Evolutionary conservation across 2,113 vertebrate species (phyloP).

Genomic region (Carettochelys insculpta): DNA sequence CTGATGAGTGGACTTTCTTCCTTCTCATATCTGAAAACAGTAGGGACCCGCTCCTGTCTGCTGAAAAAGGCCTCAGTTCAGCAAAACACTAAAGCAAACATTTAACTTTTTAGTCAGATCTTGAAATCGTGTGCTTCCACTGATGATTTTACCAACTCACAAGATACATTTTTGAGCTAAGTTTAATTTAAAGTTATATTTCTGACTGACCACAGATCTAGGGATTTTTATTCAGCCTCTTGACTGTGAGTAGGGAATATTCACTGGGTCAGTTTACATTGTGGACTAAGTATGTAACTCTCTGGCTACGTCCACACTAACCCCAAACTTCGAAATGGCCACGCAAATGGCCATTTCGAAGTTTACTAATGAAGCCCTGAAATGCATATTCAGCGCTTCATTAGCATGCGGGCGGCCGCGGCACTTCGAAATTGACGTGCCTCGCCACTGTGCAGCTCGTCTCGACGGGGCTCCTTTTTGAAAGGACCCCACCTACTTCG

Average conservation of each 20-base stretch:
- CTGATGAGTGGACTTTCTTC: neutral
- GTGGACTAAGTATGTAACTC: too few species aligned
- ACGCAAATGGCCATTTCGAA: too few species aligned
- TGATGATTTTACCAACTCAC: neutral
- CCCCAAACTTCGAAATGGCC: too few species aligned
- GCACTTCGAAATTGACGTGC: too few species aligned
- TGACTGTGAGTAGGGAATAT: neutral
- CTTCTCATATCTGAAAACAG: neutral
- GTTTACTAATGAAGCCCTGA: too few species aligned
- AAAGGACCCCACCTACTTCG: too few species aligned
- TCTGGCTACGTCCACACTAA: too few species aligned
- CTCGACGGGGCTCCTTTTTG: too few species aligned
- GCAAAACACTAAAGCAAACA: neutral
- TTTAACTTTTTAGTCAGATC: neutral
- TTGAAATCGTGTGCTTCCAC: neutral
- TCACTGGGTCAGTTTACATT: neutral
- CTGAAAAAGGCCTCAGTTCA: neutral
- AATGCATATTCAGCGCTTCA: too few species aligned
- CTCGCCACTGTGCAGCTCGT: too few species aligned
- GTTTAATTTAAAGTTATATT: neutral
- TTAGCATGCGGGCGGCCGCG: too few species aligned
- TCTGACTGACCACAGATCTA: neutral
- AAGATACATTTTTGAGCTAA: neutral
- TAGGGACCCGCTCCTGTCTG: neutral
- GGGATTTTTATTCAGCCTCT: neutral